Percentiles rank a stretch among this genome's conserved stretches.
Evolutionary conservation across 1,140 invertebrate genomes (phyloP).

Genomic region (Lasioglossum baleicum): DNA sequence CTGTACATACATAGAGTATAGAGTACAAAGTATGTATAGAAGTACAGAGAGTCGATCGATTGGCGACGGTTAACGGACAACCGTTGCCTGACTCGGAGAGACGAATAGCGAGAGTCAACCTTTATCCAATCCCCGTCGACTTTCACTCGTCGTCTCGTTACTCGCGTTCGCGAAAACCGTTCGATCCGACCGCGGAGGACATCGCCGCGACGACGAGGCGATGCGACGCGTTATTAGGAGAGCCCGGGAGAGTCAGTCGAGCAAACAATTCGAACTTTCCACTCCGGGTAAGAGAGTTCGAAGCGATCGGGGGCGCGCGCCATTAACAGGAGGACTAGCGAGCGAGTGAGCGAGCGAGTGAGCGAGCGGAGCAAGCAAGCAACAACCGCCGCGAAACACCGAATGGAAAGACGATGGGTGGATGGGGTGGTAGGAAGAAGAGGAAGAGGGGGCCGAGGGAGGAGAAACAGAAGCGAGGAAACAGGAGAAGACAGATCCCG

Average conservation of each 20-base stretch:
- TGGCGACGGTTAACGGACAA: not conserved
- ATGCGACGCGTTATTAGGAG: slow-evolving; percentile 8
- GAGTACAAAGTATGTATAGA: too few species aligned
- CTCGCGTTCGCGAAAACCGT: not conserved
- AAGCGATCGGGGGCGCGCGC: slow-evolving; percentile 5
- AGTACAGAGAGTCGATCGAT: too few species aligned
- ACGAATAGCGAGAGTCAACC: not conserved
- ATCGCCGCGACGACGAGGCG: not conserved
- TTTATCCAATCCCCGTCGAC: not conserved
- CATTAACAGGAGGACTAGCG: slow-evolving; percentile 2
- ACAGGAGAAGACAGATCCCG: slow-evolving; percentile 20
- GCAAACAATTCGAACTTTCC: slow-evolving; percentile 30
- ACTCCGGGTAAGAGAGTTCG: not conserved
- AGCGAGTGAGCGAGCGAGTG: too few species aligned
- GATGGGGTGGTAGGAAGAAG: too few species aligned
- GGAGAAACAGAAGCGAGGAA: slow-evolving; percentile 6
- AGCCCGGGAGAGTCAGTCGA: not conserved
- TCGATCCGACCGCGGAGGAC: slow-evolving; percentile 3
- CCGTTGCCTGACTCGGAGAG: not conserved
- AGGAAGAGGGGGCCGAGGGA: too few species aligned
- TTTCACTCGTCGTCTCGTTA: not conserved
- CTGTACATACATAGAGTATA: too few species aligned
- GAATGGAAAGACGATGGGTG: not conserved
- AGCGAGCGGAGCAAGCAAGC: not conserved
- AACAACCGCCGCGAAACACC: slow-evolving; percentile 25